phyloP scores from a whole-genome alignment of 2,888 invertebrate genomes.

The Lycophotia porphyrea region DNA sequence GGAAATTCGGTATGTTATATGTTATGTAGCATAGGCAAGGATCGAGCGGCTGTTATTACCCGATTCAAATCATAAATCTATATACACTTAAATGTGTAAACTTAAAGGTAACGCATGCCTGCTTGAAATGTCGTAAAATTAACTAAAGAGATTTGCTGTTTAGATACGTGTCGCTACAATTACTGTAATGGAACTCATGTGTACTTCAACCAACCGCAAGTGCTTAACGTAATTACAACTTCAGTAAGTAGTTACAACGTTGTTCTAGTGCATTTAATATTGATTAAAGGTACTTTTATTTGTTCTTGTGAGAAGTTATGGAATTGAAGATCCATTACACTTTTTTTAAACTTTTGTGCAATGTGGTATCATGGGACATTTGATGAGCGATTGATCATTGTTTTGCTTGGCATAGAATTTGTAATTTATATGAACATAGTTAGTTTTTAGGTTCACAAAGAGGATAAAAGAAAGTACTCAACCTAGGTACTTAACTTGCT shows the following conservation, averaged over 20 bases:
- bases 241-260: conserved; percentile 18
- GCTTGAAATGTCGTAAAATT: conserved; percentile 4
- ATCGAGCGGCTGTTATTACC: not conserved
- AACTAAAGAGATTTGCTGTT: conserved; percentile 20
- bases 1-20: not conserved
- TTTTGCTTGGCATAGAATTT: not conserved
- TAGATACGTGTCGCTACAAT: conserved; percentile 42
- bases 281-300: conserved; percentile 1
- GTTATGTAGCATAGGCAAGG: not conserved
- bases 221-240: conserved; percentile 55
- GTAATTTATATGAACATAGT: not conserved
- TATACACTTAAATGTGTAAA: not conserved
- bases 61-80: not conserved
- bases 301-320: not conserved
- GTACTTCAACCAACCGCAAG: conserved; percentile 16
- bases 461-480: not conserved
- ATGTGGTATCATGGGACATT: not conserved
- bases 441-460: not conserved
- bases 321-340: not conserved
- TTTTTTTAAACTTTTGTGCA: not conserved
- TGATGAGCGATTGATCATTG: not conserved
- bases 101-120: not conserved
- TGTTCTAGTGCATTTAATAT: conserved; percentile 30
- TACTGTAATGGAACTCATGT: conserved; percentile 46
- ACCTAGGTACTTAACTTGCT: not conserved